Evolutionary conservation across 2,888 invertebrate species (phyloP), one percentile per base, ranked within the genome.

Genomic region (Acrocera orbiculus): DNA sequence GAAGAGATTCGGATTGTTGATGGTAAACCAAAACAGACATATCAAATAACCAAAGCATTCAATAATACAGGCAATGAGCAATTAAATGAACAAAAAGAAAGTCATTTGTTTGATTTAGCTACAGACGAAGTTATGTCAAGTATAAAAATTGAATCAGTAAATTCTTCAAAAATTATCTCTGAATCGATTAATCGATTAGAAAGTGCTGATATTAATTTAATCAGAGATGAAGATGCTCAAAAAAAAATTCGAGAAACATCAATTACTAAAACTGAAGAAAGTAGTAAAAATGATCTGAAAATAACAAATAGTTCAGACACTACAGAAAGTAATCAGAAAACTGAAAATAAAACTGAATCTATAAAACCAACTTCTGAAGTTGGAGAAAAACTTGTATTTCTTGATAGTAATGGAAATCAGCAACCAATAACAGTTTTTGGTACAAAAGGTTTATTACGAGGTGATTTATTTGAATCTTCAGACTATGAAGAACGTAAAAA

Each of bases 391-490:
- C 38, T 43, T n/a, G 40, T 41, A 4, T 34, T 46, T 32, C 32
- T 42, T 10, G 39, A 43, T 32, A 19, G 42, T 22, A 38, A 42
- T 36, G 40, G 42, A 15, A 36, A 38, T 23, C 31, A 39, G 20
- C 35, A 44, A 34, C 42, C 45, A 5, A 61, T 63, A 14, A 61
- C 62, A 4, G 51, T 62, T 5, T 57, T 63, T 32, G 64, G 63
- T 10, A 60, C 62, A 4, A 63, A 63, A 47, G 63, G 62, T 4
- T 46, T 63, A 5, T 58, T 62, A 46, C 47, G 58, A 34, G 58
- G 53, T 5, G 52, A 49, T 20, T 50, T 51, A 15, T 14, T 23
- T 15, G 37, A 32, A 23, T 36, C 37, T 11, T 19, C 15, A 8
- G 23, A 14, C 4, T 27, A 9, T 8, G 13, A 11, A 27, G 16